Evolutionary conservation across 2,113 vertebrate genomes (phyloP), one percentile per base, ranked within the genome.

Genomic region (Sinocyclocheilus grahami): DNA sequence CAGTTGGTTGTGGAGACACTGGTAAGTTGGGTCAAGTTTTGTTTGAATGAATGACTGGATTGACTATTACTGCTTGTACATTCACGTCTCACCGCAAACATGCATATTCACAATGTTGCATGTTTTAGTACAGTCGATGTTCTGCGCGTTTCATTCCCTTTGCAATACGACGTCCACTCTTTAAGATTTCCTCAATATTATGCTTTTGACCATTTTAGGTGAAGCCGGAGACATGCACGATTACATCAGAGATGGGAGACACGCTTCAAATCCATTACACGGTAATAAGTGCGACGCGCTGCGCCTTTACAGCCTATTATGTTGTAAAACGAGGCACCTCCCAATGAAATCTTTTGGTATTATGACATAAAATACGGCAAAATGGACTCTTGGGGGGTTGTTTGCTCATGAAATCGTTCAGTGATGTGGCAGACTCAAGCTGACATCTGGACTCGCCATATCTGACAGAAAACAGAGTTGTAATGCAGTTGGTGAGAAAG

Each of bases 231-330:
- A 94, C 92, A 85, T 99, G 97, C 84, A 91, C 92, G 30, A 92
- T 96, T 71, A 89, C 92, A 39, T 96, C 97, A 62, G 89, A 89
- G 7, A 90, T 94, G 88, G 97, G 97, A 88, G 97, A 99, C 94
- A 97, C 96, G 74, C 93, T 98, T 71, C 94, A 94, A 18, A 97
- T 98, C 88, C 97, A 98, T 91, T 99, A 98, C 92, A 98, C 97
- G 94, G 97, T 99, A 91, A 96, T 13, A 58, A 74, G 79, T 14
- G 39, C 12, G 63, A 84, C 27, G 30, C 33, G 30, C 10, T 51
- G 37, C n/a, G 27, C 2, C 22, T 42, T 42, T 46, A 33, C n/a
- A 62, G 3, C 18, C 30, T 77, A 7, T 27, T 58, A 13, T 65
- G 63, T 62, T 78, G 16, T 22, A 48, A 69, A 67, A 33, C 30